These are phyloP conservation scores for Tribolium castaneum DNA, from an alignment of 1,140 invertebrate species.

Conservation along the genomic window DNA sequence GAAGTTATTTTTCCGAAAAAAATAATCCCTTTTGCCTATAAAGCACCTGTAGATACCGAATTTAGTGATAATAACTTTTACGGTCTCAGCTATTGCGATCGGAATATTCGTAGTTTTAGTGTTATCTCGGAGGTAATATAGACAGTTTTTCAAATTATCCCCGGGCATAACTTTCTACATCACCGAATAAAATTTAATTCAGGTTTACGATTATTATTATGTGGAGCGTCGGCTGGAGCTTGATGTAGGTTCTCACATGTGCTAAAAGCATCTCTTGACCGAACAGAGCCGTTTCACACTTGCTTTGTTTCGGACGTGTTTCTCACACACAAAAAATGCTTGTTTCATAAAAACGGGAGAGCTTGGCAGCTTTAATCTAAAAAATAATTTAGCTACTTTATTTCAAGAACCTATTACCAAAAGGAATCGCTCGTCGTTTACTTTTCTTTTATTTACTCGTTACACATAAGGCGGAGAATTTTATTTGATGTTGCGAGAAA, in stretches of 20 bases:
- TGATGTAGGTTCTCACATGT: not conserved
- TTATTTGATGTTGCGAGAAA: not conserved
- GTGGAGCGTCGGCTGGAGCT: not conserved
- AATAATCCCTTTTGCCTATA: not conserved
- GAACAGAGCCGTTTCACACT: not conserved
- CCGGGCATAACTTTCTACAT: not conserved
- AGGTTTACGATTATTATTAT: conserved; percentile 25
- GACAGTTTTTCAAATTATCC: not conserved
- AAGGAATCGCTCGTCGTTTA: not conserved
- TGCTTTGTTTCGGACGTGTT: conserved; percentile 11
- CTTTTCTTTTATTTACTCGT: conserved; percentile 27
- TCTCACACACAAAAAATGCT: not conserved
- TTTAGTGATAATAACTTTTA: not conserved
- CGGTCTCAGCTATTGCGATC: not conserved
- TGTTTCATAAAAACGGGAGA: not conserved
- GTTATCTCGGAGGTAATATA: not conserved
- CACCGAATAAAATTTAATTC: conserved; percentile 10
- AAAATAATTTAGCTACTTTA: conserved; percentile 25
- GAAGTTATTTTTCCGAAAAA: too few relatives aligned
- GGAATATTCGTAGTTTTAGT: not conserved
- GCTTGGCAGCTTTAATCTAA: not conserved
- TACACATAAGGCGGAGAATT: conserved; percentile 4
- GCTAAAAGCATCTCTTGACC: conserved; percentile 14
- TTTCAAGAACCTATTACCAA: not conserved
- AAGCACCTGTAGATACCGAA: not conserved